These are phyloP conservation scores for Cyprinodon variegatus DNA, from an alignment of 2,113 vertebrate genomes.

Conservation along the genomic window DNA sequence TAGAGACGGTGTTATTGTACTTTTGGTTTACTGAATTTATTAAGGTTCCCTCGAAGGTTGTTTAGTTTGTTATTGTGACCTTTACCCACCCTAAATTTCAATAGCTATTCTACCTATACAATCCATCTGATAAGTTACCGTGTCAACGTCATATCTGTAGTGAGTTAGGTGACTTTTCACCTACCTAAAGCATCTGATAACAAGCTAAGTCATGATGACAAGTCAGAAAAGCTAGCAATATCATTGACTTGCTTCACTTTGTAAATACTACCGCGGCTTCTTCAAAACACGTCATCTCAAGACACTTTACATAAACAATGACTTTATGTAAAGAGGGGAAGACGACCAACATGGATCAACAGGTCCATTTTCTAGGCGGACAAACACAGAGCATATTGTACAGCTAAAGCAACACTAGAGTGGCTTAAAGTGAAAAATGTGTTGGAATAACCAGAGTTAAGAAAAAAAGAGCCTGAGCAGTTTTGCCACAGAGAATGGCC, in stretches of 20 bases:
- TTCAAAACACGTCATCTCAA: background rate
- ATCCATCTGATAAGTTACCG: background rate
- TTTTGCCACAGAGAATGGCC: too few relatives aligned
- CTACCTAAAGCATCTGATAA: background rate
- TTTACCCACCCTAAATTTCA: background rate
- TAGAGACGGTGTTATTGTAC: background rate
- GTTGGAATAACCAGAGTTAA: too few relatives aligned
- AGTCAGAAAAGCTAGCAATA: background rate
- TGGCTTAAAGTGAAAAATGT: too few relatives aligned
- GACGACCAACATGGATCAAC: too few relatives aligned
- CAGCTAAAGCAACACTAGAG: too few relatives aligned
- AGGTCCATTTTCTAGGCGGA: too few relatives aligned
- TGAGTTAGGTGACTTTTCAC: background rate
- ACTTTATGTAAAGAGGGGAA: too few relatives aligned
- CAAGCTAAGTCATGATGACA: background rate
- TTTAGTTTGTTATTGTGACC: background rate
- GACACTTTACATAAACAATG: too few relatives aligned
- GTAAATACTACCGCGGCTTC: too few relatives aligned
- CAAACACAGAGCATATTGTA: too few relatives aligned
- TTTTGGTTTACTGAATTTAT: background rate
- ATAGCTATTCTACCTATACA: background rate
- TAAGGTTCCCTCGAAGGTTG: background rate
- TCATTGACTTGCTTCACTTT: too few relatives aligned
- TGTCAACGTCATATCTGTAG: background rate
- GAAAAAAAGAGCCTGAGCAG: too few relatives aligned